Evolutionary conservation across 2,888 invertebrate genomes (phyloP), one percentile per base, ranked within the genome.

Genomic region (Polia nebulosa): DNA sequence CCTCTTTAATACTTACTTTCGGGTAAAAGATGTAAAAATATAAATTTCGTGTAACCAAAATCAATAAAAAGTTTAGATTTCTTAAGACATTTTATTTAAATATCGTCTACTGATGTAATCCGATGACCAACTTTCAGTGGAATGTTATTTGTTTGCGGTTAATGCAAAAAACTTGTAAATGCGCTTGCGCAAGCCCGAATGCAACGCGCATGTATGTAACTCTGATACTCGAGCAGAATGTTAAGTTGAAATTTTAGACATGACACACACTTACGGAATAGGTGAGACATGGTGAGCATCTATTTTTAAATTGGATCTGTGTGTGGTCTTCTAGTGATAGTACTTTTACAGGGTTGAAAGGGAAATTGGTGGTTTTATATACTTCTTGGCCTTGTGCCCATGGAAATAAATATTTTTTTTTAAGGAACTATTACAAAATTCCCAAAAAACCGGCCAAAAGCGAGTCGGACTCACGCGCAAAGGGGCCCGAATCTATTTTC

Each of bases 101-200:
- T 15, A 29, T 51, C 22, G 34, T 5, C 29, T 57, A 51, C 22
- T 59, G 9, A 41, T 34, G 64, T 63, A 74, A 73, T 36, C 44
- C 20, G 59, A 53, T 70, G 66, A 72, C 79, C 82, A 69, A 72
- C 59, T 72, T 78, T 60, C 71, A 25, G 45, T 49, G 51, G 51
- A 61, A 78, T 72, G 55, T 61, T 67, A 72, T 72, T 69, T 63
- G 72, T 64, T 67, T 73, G 70, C 68, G 60, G 41, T 61, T 67
- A 58, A 76, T 61, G 81, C 79, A 82, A 76, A 82, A 78, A 76
- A 74, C 70, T 69, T 70, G 80, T 70, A 65, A 65, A 70, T 79
- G 52, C 72, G 62, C 57, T 82, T 82, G 51, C 76, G 79, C 82
- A 82, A 83, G 57, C n/a, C 17, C 29, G 51, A 63, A 58, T 73